Evolutionary conservation across 2,888 invertebrate species (phyloP), one percentile per base, ranked within the genome.

Genomic region (Scaptomyza flava): DNA sequence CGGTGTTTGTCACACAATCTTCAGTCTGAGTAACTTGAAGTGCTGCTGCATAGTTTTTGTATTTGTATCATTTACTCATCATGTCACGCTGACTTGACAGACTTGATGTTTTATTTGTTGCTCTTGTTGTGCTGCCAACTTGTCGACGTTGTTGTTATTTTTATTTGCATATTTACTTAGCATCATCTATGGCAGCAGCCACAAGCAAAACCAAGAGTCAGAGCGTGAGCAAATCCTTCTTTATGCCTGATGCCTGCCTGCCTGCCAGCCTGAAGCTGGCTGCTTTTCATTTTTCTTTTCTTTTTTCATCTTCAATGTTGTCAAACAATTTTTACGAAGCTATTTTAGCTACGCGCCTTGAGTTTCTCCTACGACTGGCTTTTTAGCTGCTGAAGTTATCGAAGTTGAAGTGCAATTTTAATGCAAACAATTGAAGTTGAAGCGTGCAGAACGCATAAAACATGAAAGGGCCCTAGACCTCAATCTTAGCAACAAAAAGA

Each of bases 371-470:
- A 47, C 61, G 57, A 57, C 61, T 71, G 78, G 65, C 11, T 34
- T 47, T 62, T 61, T 41, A 52, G 70, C 54, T 38, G 77, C 81
- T 73, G 84, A 77, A 81, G 74, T 72, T 83, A 83, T 84, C 82
- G 82, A 83, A 82, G 70, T 66, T 85, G 78, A 80, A 83, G 82
- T 83, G 86, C 86, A 82, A 83, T 83, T 83, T 83, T 80, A 83
- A 83, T 83, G 86, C 82, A 83, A 83, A 83, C 82, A 83, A 83
- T 83, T 83, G 82, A 85, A 80, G 86, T 65, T 82, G 82, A 85
- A 80, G 82, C 85, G 78, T 80, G 75, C 77, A 81, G 81, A 69
- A 69, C 71, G 79, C 81, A 78, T 69, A 64, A 53, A 79, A 78
- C 34, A 50, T 46, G 46, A 20, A 61, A 62, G 58, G 23, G 67